Conservation (phyloP, 1,140 invertebrate genomes). For the Pteromalus puparum region DNA sequence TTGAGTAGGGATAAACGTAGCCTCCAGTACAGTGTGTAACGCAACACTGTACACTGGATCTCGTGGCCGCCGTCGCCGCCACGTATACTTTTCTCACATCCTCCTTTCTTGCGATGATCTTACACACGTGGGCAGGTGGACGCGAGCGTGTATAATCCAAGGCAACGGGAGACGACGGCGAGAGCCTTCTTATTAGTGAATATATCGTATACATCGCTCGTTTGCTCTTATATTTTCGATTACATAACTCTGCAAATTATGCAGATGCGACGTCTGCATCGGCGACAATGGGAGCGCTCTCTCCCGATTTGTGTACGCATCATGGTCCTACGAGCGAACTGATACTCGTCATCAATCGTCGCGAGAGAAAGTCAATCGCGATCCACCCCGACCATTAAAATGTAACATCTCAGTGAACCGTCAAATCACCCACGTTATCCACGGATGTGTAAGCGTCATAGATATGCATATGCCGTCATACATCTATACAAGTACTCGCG, state of each 20-base stretch:
- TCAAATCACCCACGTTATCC: constrained; percentile 32
- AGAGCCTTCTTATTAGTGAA: neutral
- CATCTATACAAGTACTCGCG: constrained; percentile 12
- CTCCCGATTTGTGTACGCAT: no score
- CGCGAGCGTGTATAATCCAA: neutral
- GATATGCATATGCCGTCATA: constrained; percentile 47
- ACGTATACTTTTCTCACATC: constrained; percentile 15
- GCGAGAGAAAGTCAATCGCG: neutral
- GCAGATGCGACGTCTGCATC: no score
- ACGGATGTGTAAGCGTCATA: constrained; percentile 24
- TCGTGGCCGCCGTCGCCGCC: constrained; percentile 55
- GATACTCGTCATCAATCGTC: neutral
- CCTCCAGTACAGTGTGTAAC: constrained; percentile 64
- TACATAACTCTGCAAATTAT: neutral
- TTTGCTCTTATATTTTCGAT: neutral
- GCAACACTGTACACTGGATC: constrained; percentile 64
- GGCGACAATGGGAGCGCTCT: no score
- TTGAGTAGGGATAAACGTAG: constrained; percentile 65
- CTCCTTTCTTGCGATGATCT: constrained; percentile 50
- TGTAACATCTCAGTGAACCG: constrained; percentile 51
- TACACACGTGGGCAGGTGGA: neutral
- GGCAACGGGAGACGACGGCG: neutral
- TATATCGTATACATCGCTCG: neutral
- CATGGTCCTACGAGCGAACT: neutral
- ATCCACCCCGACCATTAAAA: constrained; percentile 42